phyloP scores from a whole-genome alignment of 35 echinoderm and acorn worm genomes.

The Holothuria glaberrima region DNA sequence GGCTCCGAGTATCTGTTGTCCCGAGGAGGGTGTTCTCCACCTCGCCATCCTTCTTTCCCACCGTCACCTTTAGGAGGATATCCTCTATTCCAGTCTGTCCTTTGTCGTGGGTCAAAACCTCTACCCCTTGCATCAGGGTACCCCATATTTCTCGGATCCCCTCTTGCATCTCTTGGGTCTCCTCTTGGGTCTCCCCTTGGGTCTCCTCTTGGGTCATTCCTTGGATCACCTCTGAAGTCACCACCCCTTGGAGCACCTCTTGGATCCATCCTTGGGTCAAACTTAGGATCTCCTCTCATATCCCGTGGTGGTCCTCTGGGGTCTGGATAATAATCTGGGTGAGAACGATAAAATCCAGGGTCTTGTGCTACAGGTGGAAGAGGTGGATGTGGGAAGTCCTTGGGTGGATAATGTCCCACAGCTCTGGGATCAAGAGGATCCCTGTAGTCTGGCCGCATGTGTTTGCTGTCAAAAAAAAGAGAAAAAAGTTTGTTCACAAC shows the following conservation, averaged over 20 bases:
- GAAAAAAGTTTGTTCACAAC: no score
- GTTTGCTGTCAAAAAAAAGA: conserved; percentile 23
- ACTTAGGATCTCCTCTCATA: conserved; percentile 45
- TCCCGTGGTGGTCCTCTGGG: conserved; percentile 10
- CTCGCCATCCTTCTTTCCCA: conserved; percentile 32
- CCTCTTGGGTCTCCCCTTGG: conserved; percentile 20
- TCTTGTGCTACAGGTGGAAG: background rate
- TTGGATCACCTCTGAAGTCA: conserved; percentile 16
- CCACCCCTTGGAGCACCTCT: conserved; percentile 24
- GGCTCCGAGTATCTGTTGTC: conserved; percentile 25
- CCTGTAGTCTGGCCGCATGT: conserved; percentile 23
- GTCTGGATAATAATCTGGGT: background rate
- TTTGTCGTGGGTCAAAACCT: conserved; percentile 26
- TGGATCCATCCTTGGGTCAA: conserved; percentile 30
- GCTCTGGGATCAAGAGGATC: conserved; percentile 6
- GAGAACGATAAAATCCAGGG: background rate
- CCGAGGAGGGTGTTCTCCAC: conserved; percentile 1
- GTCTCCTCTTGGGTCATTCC: conserved; percentile 14
- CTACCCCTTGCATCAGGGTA: conserved; percentile 10
- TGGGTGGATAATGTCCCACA: conserved; percentile 23
- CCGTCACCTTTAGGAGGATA: conserved; percentile 48
- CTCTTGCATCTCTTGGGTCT: conserved; percentile 40
- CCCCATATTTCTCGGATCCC: conserved; percentile 14
- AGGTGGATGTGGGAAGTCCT: conserved; percentile 18
- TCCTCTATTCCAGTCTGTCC: conserved; percentile 32